Evolutionary conservation across 2,113 vertebrate genomes (phyloP).

Genomic region (Ciconia maguari): DNA sequence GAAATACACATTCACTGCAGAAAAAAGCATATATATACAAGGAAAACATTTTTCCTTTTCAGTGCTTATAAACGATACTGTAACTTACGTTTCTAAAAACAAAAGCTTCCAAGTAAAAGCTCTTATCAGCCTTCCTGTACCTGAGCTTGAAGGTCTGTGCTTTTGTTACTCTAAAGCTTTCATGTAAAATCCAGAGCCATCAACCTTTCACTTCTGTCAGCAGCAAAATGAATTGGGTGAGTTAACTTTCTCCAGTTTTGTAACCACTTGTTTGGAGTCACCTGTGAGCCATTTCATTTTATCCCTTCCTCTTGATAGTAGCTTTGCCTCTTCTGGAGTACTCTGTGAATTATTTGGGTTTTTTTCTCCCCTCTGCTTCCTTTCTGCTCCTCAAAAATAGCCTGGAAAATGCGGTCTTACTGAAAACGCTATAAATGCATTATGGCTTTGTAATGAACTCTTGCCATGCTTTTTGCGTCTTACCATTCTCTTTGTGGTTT

Average conservation of each 20-base stretch:
- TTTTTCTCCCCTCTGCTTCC: background rate
- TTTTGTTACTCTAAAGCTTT: background rate
- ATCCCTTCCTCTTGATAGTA: background rate
- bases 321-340: background rate
- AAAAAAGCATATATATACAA: rapidly evolving
- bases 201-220: background rate
- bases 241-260: background rate
- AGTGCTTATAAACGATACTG: background rate
- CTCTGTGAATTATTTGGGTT: background rate
- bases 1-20: background rate
- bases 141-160: background rate
- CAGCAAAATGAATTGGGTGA: background rate
- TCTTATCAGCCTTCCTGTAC: background rate
- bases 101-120: background rate
- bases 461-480: background rate
- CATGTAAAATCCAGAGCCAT: background rate
- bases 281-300: background rate
- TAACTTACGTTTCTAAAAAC: background rate
- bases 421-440: background rate
- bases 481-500: conserved; percentile 19
- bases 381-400: background rate
- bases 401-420: background rate
- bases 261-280: background rate
- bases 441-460: background rate
- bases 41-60: background rate